Evolutionary conservation across 1,140 invertebrate genomes (phyloP), one percentile per base, ranked within the genome.

Genomic region (Goniozus legneri): DNA sequence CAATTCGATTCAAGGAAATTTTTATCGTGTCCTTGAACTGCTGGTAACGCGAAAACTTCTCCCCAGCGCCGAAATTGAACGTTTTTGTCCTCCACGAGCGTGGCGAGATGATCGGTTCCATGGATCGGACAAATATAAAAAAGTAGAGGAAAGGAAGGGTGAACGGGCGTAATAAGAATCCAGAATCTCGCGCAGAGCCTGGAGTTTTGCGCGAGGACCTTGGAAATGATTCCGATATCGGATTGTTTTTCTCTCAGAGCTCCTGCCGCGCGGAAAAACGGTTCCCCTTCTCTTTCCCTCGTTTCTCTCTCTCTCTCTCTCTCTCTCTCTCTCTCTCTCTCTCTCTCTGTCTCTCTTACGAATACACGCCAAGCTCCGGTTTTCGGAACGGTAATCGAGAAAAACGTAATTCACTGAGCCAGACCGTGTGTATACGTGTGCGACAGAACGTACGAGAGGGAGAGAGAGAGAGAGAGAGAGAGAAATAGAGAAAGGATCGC

Each of bases 141-240:
- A n/a, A n/a, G n/a, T 27, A 50, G 34, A 24, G 21, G 37, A 33
- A 19, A 15, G 22, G 10, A 15, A 12, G 47, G 36, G 21, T n/a
- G n/a, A 21, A 40, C 44, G 44, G 46, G 34, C 21, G 36, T 46
- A 50, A 50, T 50, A 50, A 46, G 43, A 46, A 50, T 50, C 46
- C 43, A 42, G 48, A 46, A 45, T 46, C 21, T 19, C 21, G 18
- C 43, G 19, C 48, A 36, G 44, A 44, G 38, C 48, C 45, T 27
- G 20, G 43, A 39, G 43, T 32, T 38, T 20, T 3, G 21, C 38
- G 37, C 18, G 16, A 20, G 19, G 15, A 10, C 8, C 15, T 3
- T 2, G 14, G 14, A 35, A 35, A 35, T 35, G 31, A 41, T 49
- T 52, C 33, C 40, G 40, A 15, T 36, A 31, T 43, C 27, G 22